These are phyloP conservation scores for Epistrophella euchroma DNA, from an alignment of 2,888 invertebrate species.

Conservation along the genomic window DNA sequence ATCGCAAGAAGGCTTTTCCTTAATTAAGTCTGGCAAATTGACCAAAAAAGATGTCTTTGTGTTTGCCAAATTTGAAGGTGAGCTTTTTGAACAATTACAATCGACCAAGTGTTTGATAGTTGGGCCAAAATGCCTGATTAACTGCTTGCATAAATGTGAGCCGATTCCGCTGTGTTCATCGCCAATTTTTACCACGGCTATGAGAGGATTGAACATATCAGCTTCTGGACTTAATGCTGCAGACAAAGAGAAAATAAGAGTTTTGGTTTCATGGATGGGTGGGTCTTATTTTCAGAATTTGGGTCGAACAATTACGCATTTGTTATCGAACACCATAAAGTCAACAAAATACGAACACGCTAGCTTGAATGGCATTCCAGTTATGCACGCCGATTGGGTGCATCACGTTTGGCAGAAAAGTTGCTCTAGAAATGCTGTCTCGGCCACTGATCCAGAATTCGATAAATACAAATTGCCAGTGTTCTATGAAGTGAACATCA, in stretches of 20 bases:
- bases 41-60: slow-evolving; percentile 90
- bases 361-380: slow-evolving; percentile 85
- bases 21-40: slow-evolving; percentile 85
- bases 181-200: slow-evolving; percentile 92
- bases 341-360: slow-evolving; percentile 90
- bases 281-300: slow-evolving; percentile 88
- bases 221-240: slow-evolving; percentile 86
- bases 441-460: slow-evolving; percentile 88
- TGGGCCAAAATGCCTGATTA: slow-evolving; percentile 92
- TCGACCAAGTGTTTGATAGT: slow-evolving; percentile 89
- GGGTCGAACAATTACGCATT: slow-evolving; percentile 89
- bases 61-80: slow-evolving; percentile 90
- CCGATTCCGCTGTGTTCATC: slow-evolving; percentile 90
- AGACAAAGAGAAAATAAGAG: slow-evolving; percentile 86
- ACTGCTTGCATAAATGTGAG: slow-evolving; percentile 89
- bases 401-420: slow-evolving; percentile 91
- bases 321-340: slow-evolving; percentile 90
- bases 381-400: slow-evolving; percentile 93
- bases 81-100: slow-evolving; percentile 87
- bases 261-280: slow-evolving; percentile 90
- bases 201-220: slow-evolving; percentile 89
- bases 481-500: slow-evolving; percentile 91
- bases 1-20: slow-evolving; percentile 85
- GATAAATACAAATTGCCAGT: slow-evolving; percentile 87
- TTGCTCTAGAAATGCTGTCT: slow-evolving; percentile 85